Evolutionary conservation across 2,888 invertebrate species (phyloP).

Genomic region (Dryococelus australis): DNA sequence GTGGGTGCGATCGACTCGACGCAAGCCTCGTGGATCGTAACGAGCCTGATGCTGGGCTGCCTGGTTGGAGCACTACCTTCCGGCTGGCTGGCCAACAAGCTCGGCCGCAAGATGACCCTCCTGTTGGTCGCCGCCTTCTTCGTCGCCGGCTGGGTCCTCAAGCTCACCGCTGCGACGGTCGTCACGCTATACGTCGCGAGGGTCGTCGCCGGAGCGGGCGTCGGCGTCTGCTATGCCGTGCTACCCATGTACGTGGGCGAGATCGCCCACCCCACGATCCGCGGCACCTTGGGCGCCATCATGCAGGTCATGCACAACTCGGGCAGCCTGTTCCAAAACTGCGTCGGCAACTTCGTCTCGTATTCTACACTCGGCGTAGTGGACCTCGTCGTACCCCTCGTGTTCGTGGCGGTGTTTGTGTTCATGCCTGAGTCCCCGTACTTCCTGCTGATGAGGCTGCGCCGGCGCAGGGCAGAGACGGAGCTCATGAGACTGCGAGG

Average conservation of each 20-base stretch:
- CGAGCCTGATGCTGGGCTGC: neutral
- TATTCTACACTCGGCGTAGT: slow-evolving; percentile 70
- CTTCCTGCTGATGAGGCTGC: slow-evolving; percentile 52
- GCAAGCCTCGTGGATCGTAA: neutral
- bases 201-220: slow-evolving; percentile 65
- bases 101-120: neutral
- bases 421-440: slow-evolving; percentile 90
- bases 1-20: neutral
- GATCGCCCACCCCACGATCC: slow-evolving; percentile 81
- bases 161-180: neutral
- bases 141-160: neutral
- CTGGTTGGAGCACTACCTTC: neutral
- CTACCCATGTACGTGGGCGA: slow-evolving; percentile 87
- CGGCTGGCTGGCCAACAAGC: neutral
- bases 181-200: slow-evolving; percentile 66
- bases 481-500: too few relatives aligned
- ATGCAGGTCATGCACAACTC: slow-evolving; percentile 86
- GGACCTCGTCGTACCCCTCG: slow-evolving; percentile 71
- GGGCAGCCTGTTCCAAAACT: slow-evolving; percentile 82
- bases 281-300: slow-evolving; percentile 85
- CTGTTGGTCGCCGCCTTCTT: neutral
- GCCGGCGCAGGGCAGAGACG: too few relatives aligned
- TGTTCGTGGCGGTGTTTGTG: slow-evolving; percentile 74
- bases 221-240: slow-evolving; percentile 75
- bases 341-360: slow-evolving; percentile 67